Evolutionary conservation across 2,113 vertebrate genomes (phyloP).

Genomic region (Tupaia tana): DNA sequence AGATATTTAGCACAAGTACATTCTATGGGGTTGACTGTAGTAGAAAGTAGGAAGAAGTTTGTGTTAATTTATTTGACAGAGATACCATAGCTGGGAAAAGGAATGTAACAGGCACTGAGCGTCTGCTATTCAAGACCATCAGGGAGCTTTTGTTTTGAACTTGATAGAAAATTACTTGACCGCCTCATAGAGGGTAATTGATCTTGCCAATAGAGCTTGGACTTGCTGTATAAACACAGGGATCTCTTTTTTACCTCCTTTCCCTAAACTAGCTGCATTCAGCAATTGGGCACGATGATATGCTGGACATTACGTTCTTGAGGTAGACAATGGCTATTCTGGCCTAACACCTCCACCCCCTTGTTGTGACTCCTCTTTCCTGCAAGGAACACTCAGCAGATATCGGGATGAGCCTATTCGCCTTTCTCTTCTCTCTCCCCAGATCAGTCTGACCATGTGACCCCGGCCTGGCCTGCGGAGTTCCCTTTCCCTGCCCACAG

Average conservation of each 20-base stretch:
- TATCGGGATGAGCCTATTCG: not conserved
- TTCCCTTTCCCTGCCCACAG: not conserved
- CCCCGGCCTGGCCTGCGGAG: not conserved
- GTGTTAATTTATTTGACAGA: constrained; percentile 35
- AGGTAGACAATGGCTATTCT: not conserved
- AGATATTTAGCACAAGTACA: not conserved
- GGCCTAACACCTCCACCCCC: not conserved
- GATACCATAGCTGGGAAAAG: not conserved
- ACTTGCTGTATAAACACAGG: not conserved
- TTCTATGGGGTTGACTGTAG: not conserved
- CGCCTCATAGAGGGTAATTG: not conserved
- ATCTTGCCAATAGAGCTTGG: not conserved
- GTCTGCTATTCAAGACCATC: not conserved
- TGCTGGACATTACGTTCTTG: not conserved
- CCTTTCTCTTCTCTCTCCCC: not conserved
- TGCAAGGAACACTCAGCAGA: not conserved
- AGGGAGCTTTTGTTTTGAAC: not conserved
- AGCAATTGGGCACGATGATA: not conserved
- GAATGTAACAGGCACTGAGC: not conserved
- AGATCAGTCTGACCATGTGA: not conserved
- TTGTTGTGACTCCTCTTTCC: not conserved
- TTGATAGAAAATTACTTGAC: not conserved
- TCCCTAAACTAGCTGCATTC: not conserved
- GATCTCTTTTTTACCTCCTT: not conserved
- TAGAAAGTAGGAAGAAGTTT: not conserved